Conservation (phyloP, 2,888 invertebrate genomes). For the Tetropium fuscum region DNA sequence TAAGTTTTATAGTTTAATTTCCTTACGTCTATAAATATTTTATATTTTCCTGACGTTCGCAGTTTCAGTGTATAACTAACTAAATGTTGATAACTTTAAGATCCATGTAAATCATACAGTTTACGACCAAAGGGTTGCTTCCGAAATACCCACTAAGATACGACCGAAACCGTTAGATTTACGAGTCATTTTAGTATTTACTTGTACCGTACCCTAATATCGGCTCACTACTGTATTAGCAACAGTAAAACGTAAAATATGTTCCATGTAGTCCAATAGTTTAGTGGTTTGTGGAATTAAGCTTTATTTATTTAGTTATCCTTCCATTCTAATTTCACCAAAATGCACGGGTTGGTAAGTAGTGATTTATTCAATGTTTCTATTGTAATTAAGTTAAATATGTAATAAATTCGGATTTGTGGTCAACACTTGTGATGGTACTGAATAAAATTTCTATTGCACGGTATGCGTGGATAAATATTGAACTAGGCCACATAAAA, state of each 20-base stretch:
- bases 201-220: slow-evolving; percentile 15
- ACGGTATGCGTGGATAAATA: too few relatives aligned
- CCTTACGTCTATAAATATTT: background rate
- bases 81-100: slow-evolving; percentile 8
- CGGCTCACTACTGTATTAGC: slow-evolving; percentile 10
- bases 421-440: slow-evolving; percentile 1
- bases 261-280: slow-evolving; percentile 5
- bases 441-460: slow-evolving; percentile 6
- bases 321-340: slow-evolving; percentile 11
- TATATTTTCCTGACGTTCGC: too few relatives aligned
- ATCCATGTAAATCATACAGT: slow-evolving; percentile 11
- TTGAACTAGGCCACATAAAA: too few relatives aligned
- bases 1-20: too few relatives aligned
- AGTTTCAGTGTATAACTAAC: slow-evolving; percentile 10
- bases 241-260: slow-evolving; percentile 15
- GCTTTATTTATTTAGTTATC: slow-evolving; percentile 22
- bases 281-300: slow-evolving; percentile 14
- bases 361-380: slow-evolving; percentile 19
- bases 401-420: slow-evolving; percentile 21
- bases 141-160: background rate
- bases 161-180: slow-evolving; percentile 15
- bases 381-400: slow-evolving; percentile 25
- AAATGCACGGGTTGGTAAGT: slow-evolving; percentile 12
- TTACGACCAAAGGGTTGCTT: slow-evolving; percentile 8
- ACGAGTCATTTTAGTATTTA: slow-evolving; percentile 13